Evolutionary conservation across 2,888 invertebrate species (phyloP).

Genomic region (Mythimna vitellina): DNA sequence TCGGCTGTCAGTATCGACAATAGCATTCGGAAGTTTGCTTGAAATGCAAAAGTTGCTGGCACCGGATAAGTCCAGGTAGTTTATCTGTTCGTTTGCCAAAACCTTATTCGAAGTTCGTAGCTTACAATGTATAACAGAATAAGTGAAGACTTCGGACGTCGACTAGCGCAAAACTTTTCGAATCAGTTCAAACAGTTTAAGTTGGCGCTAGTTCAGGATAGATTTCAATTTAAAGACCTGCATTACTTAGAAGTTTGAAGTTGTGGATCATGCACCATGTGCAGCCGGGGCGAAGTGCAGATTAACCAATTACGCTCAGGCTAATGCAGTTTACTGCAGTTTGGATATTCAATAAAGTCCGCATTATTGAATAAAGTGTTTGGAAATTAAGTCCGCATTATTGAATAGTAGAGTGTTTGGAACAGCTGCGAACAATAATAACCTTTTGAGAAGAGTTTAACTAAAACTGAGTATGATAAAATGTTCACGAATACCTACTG

Average conservation of each 20-base stretch:
- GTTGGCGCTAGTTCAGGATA: constrained; percentile 60
- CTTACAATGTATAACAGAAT: constrained; percentile 48
- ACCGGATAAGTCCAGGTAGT: constrained; percentile 34
- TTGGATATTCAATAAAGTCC: constrained; percentile 55
- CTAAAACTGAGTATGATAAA: background rate
- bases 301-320: constrained; percentile 69
- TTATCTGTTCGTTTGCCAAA: constrained; percentile 38
- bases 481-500: background rate
- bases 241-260: constrained; percentile 64
- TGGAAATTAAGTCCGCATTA: constrained; percentile 18
- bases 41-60: constrained; percentile 33
- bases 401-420: constrained; percentile 18
- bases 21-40: constrained; percentile 10
- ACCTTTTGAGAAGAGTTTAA: constrained; percentile 1
- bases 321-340: constrained; percentile 60
- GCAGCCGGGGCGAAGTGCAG: constrained; percentile 59
- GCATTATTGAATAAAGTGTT: constrained; percentile 21
- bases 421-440: constrained; percentile 1
- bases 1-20: constrained; percentile 28
- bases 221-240: constrained; percentile 73
- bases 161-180: constrained; percentile 63
- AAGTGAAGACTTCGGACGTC: constrained; percentile 56
- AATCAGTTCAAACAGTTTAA: constrained; percentile 62
- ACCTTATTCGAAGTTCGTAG: constrained; percentile 40
- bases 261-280: constrained; percentile 65